phyloP scores from a whole-genome alignment of 2,113 vertebrate species.

The Grantiella picta region DNA sequence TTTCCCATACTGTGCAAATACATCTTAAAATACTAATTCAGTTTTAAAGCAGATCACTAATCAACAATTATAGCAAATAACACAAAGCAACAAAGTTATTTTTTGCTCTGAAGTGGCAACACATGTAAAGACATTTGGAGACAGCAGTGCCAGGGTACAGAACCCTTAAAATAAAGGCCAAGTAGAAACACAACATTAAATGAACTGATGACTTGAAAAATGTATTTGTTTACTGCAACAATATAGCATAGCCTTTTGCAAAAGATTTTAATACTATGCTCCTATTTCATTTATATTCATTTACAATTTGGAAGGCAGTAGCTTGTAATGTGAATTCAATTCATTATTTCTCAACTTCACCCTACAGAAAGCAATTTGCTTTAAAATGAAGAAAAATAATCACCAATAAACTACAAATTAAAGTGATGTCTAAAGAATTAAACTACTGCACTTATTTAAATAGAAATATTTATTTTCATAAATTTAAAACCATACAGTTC shows the following conservation, averaged over 20 bases:
- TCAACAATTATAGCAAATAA: neutral
- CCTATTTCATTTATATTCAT: conserved; percentile 43
- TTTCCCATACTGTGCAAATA: neutral
- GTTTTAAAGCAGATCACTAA: neutral
- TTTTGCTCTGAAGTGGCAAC: neutral
- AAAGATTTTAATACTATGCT: neutral
- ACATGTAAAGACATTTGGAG: neutral
- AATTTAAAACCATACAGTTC: conserved; percentile 18
- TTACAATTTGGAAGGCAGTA: conserved; percentile 6
- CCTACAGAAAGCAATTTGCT: conserved; percentile 26
- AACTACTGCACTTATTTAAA: conserved; percentile 51
- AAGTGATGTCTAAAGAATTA: conserved; percentile 47
- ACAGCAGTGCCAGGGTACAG: neutral
- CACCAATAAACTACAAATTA: conserved; percentile 55
- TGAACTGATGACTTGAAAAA: conserved; percentile 5
- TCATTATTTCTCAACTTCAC: conserved; percentile 49
- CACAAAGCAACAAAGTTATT: neutral
- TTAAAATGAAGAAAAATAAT: conserved; percentile 57
- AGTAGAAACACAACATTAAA: neutral
- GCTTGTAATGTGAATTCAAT: conserved; percentile 46
- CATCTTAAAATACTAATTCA: neutral
- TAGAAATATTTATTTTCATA: conserved; percentile 55
- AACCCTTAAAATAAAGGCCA: neutral
- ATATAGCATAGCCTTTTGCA: neutral
- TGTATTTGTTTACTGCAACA: neutral